Percentiles rank a stretch among this genome's conserved stretches.
Evolutionary conservation across 2,797 vertebrate species (phyloP).

Genomic region (Anabacerthia variegaticeps): DNA sequence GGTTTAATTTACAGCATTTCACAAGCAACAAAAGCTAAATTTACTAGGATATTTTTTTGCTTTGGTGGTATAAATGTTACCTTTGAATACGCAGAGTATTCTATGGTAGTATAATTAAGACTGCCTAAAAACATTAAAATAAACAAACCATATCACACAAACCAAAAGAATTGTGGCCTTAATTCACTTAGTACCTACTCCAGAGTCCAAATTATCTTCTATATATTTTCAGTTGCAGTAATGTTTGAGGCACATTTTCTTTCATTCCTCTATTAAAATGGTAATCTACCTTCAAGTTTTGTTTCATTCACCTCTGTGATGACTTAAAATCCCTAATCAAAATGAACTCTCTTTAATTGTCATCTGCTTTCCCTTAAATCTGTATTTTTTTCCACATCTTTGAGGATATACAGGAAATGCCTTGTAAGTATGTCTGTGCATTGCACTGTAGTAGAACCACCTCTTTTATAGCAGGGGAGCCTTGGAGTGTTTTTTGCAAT

Average conservation of each 20-base stretch:
- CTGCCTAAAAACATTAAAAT: background rate
- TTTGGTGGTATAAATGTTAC: background rate
- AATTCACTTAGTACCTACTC: background rate
- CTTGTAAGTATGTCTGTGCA: background rate
- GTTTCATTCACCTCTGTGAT: background rate
- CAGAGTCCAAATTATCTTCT: background rate
- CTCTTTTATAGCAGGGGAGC: background rate
- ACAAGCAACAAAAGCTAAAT: background rate
- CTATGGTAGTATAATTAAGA: background rate
- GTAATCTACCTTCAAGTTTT: background rate
- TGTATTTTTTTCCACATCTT: background rate
- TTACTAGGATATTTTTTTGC: background rate
- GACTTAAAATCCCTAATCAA: background rate
- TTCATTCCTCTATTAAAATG: background rate
- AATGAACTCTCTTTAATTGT: background rate
- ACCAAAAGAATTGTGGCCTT: background rate
- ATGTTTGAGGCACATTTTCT: background rate
- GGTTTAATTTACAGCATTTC: background rate
- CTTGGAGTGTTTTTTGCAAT: background rate
- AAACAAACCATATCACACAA: background rate
- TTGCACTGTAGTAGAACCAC: background rate
- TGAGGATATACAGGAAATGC: background rate
- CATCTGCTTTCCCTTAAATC: background rate
- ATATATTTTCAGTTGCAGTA: background rate
- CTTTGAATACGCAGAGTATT: background rate